phyloP scores from a whole-genome alignment of 2,888 invertebrate species.

The Tipula lateralis region DNA sequence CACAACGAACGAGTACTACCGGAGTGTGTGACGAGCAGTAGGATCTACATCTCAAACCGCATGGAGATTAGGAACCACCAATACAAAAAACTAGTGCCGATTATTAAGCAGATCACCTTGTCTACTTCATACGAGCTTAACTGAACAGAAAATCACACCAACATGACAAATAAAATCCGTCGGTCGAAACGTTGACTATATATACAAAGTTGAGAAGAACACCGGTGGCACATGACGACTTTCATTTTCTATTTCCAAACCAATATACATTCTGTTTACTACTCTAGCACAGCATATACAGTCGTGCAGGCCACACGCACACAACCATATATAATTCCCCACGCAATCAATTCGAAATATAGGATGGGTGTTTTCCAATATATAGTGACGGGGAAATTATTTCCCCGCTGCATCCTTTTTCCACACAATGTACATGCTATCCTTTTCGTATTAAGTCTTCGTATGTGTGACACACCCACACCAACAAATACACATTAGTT shows the following conservation, averaged over 20 bases:
- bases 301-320: neutral
- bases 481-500: neutral
- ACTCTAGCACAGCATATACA: neutral
- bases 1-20: no score
- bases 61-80: no score
- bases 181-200: neutral
- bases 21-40: no score
- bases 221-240: neutral
- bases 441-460: neutral
- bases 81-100: no score
- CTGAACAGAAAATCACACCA: no score
- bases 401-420: neutral
- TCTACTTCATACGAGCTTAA: no score
- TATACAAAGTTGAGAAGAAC: neutral
- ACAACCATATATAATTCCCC: neutral
- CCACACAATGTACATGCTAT: neutral
- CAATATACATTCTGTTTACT: neutral
- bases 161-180: neutral
- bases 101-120: no score
- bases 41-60: no score
- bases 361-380: neutral
- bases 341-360: neutral
- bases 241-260: neutral
- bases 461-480: neutral
- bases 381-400: neutral